Base-by-base conservation (phyloP, 1,140 invertebrate species). In the Calycopis cecrops region DNA sequence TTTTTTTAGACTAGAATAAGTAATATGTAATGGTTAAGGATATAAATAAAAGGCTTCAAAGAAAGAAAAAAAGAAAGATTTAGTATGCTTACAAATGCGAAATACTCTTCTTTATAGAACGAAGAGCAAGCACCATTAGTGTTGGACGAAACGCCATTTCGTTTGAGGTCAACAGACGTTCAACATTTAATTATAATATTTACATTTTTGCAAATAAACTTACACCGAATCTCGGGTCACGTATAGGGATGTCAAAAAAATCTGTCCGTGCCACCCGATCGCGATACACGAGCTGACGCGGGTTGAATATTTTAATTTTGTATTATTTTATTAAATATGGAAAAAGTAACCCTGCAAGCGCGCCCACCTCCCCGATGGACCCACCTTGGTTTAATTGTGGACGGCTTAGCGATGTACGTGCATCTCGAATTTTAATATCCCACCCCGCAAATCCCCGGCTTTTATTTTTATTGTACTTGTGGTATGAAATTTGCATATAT, bases 301-400 rank as follows among this genome's bases (percentile, higher is more conserved):
- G 65, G 48, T 53, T 57, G 80, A 84, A 84, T 84, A 80, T 73
- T 76, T 81, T 76, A 83, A 73, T 80, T 73, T 79, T 76, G 73
- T 77, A 52, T 52, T 52, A 52, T 78, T 81, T 78, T 79, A 77
- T 76, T 77, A 77, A 79, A 81, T 81, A 77, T 79, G 72, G 66
- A 65, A 74, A 73, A 78, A 75, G 60, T 64, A 69, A 56, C 62
- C 67, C 65, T 35, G 28, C 66, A 42, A 11, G 59, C 59, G 53
- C 54, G 56, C 59, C 47, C 63, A 57, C 63, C 55, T 62, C 51
- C 51, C 21, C 51, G 51, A 53, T 53, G 52, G 52, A 53, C 52
- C 52, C 52, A 53, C 52, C 52, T 53, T 53, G 52, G 52, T 62
- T 65, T 72, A 73, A 79, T 72, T 76, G 71, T 76, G 64, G 64